Evolutionary conservation across 2,113 vertebrate genomes (phyloP).

Genomic region (Dicentrarchus labrax): DNA sequence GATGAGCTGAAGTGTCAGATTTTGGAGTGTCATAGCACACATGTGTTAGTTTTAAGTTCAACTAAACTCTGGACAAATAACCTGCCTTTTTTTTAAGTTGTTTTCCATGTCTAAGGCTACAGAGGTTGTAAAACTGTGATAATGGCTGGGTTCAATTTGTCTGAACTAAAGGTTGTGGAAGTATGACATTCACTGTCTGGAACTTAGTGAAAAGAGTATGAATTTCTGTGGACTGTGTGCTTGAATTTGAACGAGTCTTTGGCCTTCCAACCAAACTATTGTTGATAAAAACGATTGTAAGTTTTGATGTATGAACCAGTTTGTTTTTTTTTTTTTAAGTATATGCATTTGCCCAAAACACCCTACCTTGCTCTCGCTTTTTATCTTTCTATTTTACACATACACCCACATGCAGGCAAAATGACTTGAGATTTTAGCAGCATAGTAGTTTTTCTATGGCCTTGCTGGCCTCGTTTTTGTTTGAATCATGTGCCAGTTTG

Average conservation of each 20-base stretch:
- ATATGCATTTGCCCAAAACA: not conserved
- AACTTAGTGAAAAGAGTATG: not conserved
- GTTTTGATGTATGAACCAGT: not conserved
- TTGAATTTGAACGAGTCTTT: not conserved
- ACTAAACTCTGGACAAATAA: not conserved
- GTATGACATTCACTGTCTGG: not conserved
- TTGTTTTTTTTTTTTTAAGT: not conserved
- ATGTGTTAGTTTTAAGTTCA: too few relatives aligned
- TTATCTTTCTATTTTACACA: conserved; percentile 10
- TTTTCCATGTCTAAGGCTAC: not conserved
- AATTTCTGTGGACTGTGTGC: not conserved
- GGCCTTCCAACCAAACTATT: not conserved
- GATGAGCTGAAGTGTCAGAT: not conserved
- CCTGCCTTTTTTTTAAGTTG: not conserved
- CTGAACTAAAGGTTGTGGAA: not conserved
- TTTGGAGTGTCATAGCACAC: not conserved
- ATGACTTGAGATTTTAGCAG: conserved; percentile 26
- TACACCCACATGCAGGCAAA: conserved; percentile 14
- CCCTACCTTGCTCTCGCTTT: not conserved
- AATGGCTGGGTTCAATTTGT: not conserved
- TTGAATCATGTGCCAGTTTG: conserved; percentile 60
- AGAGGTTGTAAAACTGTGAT: not conserved
- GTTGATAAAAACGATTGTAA: not conserved
- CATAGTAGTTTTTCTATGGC: conserved; percentile 9
- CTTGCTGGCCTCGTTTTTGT: conserved; percentile 53